phyloP scores from a whole-genome alignment of 1,140 invertebrate species.

The Trachymyrmex septentrionalis region DNA sequence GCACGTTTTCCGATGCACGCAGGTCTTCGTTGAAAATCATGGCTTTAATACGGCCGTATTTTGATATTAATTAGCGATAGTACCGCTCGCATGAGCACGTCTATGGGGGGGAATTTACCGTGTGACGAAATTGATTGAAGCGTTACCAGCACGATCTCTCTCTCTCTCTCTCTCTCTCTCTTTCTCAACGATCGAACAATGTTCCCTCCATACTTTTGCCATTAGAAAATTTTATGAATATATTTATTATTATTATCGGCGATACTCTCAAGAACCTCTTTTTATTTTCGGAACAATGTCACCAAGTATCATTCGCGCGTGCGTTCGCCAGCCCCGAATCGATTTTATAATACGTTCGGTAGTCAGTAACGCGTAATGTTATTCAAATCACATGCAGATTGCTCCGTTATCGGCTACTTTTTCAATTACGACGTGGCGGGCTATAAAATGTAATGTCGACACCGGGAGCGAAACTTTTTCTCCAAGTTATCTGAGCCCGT shows the following conservation, averaged over 20 bases:
- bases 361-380: conserved; percentile 71
- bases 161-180: neutral
- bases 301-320: conserved; percentile 17
- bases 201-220: neutral
- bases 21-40: conserved; percentile 33
- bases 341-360: conserved; percentile 67
- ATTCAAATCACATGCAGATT: conserved; percentile 76
- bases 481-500: conserved; percentile 31
- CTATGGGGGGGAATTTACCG: conserved; percentile 25
- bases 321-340: conserved; percentile 39
- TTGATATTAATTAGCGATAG: conserved; percentile 53
- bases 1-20: conserved; percentile 2
- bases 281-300: conserved; percentile 9
- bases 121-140: conserved; percentile 41
- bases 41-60: conserved; percentile 39
- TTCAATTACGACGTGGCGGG: conserved; percentile 75
- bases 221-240: neutral
- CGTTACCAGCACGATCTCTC: neutral
- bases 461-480: conserved; percentile 67
- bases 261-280: neutral
- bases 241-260: conserved; percentile 9
- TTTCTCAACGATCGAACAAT: neutral
- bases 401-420: conserved; percentile 78
- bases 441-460: conserved; percentile 73
- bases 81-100: neutral